Evolutionary conservation across 1,140 invertebrate species (phyloP).

Genomic region (Rhyzopertha dominica): DNA sequence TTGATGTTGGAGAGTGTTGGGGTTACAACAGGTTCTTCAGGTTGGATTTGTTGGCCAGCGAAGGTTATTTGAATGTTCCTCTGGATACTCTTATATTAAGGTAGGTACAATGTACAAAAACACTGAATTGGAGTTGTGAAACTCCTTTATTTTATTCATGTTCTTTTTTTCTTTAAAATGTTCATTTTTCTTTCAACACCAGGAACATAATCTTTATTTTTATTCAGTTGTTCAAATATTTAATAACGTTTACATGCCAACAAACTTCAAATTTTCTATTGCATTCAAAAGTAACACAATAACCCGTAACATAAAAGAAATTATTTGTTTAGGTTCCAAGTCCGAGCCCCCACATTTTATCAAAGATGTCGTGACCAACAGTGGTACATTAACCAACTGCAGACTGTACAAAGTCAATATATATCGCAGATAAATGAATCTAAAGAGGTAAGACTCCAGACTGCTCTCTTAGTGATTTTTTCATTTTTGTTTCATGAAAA

Average conservation of each 20-base stretch:
- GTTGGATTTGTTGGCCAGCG: constrained; percentile 81
- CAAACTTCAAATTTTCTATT: no score
- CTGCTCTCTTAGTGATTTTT: neutral
- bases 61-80: constrained; percentile 79
- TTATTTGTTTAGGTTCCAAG: constrained; percentile 67
- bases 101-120: constrained; percentile 49
- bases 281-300: no score
- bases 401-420: constrained; percentile 75
- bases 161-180: no score
- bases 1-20: constrained; percentile 97
- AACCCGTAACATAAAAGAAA: neutral
- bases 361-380: constrained; percentile 90
- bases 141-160: no score
- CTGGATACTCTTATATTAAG: constrained; percentile 70
- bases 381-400: constrained; percentile 86
- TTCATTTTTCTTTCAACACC: no score
- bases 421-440: constrained; percentile 77
- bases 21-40: constrained; percentile 93
- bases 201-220: no score
- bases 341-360: constrained; percentile 87
- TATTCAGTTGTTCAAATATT: no score
- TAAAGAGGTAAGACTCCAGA: constrained; percentile 61
- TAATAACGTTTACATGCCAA: no score
- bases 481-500: neutral
- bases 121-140: no score